Conservation (phyloP, 2,888 invertebrate species). For the Harmothoe impar region DNA sequence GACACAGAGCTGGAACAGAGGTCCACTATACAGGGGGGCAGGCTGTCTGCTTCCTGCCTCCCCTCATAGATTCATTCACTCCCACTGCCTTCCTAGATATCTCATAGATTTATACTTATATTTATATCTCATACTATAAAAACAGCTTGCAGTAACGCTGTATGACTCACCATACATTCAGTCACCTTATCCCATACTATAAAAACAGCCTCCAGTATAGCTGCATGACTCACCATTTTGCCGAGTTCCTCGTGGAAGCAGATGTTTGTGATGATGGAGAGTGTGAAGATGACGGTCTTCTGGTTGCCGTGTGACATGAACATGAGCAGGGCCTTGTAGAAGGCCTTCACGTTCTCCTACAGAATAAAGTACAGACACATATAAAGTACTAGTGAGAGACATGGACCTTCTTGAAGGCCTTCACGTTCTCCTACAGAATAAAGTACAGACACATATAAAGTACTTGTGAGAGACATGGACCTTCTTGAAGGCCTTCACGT, state of each 20-base stretch:
- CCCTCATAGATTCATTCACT: no score
- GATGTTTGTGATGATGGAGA: slow-evolving; percentile 77
- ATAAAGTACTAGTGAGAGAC: no score
- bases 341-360: slow-evolving; percentile 72
- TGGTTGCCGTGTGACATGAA: slow-evolving; percentile 75
- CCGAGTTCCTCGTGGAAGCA: slow-evolving; percentile 78
- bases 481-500: slow-evolving; percentile 73
- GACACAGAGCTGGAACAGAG: no score
- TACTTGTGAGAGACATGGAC: no score
- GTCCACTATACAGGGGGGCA: no score
- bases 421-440: slow-evolving; percentile 72
- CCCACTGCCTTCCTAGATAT: no score
- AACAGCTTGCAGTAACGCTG: no score
- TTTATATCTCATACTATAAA: no score
- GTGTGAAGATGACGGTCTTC: slow-evolving; percentile 75
- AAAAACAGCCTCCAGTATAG: no score
- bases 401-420: slow-evolving; percentile 73
- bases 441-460: background rate
- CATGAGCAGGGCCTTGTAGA: slow-evolving; percentile 75
- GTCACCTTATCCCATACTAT: no score
- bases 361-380: background rate
- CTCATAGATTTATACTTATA: no score
- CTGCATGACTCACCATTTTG: slow-evolving; percentile 72
- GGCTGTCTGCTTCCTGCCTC: no score
- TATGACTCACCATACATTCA: background rate